Base-by-base conservation (phyloP, 2,888 invertebrate species). In the Yponomeuta cagnagella region DNA sequence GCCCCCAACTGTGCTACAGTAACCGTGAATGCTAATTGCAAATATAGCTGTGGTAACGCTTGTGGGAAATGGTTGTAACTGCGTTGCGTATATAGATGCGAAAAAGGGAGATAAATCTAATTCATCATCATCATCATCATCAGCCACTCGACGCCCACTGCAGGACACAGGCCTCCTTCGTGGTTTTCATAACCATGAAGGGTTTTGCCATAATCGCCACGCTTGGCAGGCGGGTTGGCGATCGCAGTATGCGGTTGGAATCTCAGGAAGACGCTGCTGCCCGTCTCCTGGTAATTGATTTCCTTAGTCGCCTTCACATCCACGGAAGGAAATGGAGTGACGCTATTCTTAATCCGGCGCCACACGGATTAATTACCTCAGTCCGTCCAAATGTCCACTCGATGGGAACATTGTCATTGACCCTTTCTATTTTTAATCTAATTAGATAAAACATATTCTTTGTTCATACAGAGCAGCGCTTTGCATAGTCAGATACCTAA, bases 321-420 rank as follows among this genome's bases (percentile, higher is more conserved):
- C 23, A 0, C 0, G 23, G 23, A 23, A 23, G 23, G 23, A 23
- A 23, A 23, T 23, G 23, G 23, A 23, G 23, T 1, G 23, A 23
- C 23, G 23, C 23, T 23, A 23, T 23, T 23, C 23, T 23, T 23
- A 23, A 23, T 23, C 23, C 23, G 23, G 23, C 23, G 23, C 23
- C 23, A 23, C 23, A 23, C 23, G 23, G 23, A 23, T 23, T 43
- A 43, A 43, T 73, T 72, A 86, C 87, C 81, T 95, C 94, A 23
- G 95, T 95, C 76, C 95, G 94, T 0, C 95, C 95, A 78, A 95
- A 96, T 37, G 95, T 95, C 96, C 96, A 96, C 78, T 96, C 96
- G 3, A 94, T 93, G 75, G 95, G 94, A 67, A 94, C 93, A 78
- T 95, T 95, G 74, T 95, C 94, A 30, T 92, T 93, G 65, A 96